These are phyloP conservation scores for Ferrisia virgata DNA, from an alignment of 2,888 invertebrate species.

Conservation along the genomic window DNA sequence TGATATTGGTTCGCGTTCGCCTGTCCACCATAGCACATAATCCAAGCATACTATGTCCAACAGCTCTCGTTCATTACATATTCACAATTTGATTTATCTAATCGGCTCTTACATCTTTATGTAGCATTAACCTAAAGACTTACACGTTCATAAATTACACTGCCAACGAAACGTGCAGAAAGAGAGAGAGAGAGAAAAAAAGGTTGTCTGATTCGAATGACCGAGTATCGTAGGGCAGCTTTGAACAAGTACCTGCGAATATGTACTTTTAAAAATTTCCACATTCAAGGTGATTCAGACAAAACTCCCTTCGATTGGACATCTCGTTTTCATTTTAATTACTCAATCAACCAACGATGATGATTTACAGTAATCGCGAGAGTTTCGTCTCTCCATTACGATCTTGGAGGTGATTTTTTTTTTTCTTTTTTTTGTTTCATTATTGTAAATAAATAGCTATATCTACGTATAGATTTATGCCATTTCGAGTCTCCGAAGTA, in stretches of 20 bases:
- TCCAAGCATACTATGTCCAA: background rate
- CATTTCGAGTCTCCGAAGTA: background rate
- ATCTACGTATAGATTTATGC: background rate
- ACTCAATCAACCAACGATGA: background rate
- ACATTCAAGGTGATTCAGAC: background rate
- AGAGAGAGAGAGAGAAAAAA: background rate
- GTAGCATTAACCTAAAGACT: background rate
- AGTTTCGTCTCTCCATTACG: background rate
- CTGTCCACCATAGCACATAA: background rate
- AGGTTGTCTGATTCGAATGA: conserved; percentile 1
- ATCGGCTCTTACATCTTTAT: background rate
- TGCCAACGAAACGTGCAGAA: background rate
- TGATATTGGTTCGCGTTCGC: background rate
- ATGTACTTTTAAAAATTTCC: background rate
- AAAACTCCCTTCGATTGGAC: background rate
- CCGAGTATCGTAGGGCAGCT: background rate
- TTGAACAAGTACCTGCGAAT: background rate
- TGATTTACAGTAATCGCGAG: background rate
- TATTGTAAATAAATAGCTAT: background rate
- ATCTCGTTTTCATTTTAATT: background rate
- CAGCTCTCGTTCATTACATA: background rate
- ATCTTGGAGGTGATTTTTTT: background rate
- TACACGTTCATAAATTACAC: background rate
- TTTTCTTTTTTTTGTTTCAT: background rate
- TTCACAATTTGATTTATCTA: background rate